A percentile compares a stretch with the other conserved stretches of the same genome.
Conservation (phyloP, 2,113 vertebrate species). For the Eurypyga helias region DNA sequence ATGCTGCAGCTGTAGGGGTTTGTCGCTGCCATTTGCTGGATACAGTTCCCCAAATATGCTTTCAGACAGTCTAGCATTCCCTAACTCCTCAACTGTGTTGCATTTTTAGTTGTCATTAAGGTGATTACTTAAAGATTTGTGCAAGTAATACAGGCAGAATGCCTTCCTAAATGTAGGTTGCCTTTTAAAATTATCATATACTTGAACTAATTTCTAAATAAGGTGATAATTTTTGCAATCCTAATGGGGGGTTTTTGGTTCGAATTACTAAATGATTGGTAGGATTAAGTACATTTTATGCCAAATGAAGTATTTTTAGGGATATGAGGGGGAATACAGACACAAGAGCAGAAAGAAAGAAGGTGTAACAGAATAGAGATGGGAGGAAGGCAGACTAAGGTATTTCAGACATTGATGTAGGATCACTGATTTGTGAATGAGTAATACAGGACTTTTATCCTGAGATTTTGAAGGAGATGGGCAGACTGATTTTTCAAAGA, state of each 20-base stretch:
- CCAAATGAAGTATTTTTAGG: background rate
- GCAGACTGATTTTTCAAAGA: background rate
- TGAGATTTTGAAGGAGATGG: background rate
- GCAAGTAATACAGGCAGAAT: background rate
- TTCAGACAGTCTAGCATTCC: background rate
- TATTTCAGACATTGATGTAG: background rate
- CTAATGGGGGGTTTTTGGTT: background rate
- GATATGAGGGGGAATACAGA: background rate
- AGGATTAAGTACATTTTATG: background rate
- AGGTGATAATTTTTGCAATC: background rate
- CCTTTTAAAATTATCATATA: background rate
- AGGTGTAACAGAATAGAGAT: background rate
- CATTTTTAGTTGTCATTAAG: fast-evolving
- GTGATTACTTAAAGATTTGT: background rate
- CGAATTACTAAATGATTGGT: background rate
- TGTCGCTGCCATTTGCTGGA: background rate
- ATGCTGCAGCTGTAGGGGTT: background rate
- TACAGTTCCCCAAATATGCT: background rate
- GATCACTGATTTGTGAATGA: background rate
- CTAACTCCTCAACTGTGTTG: background rate
- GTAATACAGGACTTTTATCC: background rate
- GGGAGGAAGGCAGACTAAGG: background rate
- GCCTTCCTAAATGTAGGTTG: background rate
- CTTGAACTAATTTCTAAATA: background rate
- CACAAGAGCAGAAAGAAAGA: background rate